Base-by-base conservation (phyloP, 2,113 vertebrate species). In the Silurus asotus region DNA sequence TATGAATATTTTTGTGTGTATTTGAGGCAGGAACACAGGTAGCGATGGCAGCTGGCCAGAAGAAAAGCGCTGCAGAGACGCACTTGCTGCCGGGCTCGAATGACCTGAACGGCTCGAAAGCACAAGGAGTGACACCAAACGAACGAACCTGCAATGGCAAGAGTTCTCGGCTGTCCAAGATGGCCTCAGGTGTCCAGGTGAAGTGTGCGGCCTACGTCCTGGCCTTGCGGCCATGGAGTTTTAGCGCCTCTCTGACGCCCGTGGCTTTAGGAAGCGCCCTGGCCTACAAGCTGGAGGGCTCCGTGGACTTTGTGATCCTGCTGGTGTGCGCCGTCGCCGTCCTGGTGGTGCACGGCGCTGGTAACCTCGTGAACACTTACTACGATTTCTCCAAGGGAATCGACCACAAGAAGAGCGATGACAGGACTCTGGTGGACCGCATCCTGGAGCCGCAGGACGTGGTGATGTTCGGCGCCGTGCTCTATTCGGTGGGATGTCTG, bases 311-410 rank as follows among this genome's bases (percentile, higher is more conserved):
- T 0, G 88, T 97, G 15, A 91, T 99, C 6, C 87, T 98, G 70
- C 6, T 98, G 92, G 97, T 98, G 2, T 98, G 97, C 25, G 98
- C 98, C 0, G 94, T 98, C 64, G 93, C 96, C 0, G 98, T 99
- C 59, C 93, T 99, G 70, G 96, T 98, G 0, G 98, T 99, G 80
- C 98, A 99, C 0, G 98, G 97, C 0, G 98, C 98, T 0, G 98
- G 98, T 0, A 99, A 99, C 90, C 91, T 99, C 37, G 98, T 99
- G 3, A 99, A 99, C 90, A 99, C 98, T 37, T 99, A 98, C 91
- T 99, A 99, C n/a, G 98, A 99, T 93, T 99, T 99, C 92, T 98
- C 97, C 82, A 99, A 99, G 92, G 98, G 98, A 58, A 99, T 99
- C 55, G 98, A 99, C 87, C 97, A 99, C 91, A 99, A 99, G 92